Conservation (phyloP, 2,113 vertebrate species). For the Pao palembangensis region DNA sequence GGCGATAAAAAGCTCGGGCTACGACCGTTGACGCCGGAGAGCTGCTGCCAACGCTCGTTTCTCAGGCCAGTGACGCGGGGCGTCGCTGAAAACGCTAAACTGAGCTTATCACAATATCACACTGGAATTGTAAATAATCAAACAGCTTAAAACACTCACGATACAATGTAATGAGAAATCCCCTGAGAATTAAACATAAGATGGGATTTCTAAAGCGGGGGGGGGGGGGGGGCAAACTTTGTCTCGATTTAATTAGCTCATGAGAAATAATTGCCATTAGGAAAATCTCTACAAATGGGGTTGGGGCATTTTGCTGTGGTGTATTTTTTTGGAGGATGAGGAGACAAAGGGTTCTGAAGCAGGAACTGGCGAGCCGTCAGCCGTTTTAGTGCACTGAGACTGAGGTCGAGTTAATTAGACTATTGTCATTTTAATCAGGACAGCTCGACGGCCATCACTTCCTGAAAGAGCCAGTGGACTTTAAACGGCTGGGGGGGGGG, state of each 20-base stretch:
- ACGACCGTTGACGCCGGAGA: conserved; percentile 18
- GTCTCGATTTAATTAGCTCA: conserved; percentile 78
- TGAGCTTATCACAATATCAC: conserved; percentile 34
- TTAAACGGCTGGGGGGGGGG: conserved; percentile 51
- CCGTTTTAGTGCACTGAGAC: conserved; percentile 68
- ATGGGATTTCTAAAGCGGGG: conserved; percentile 27
- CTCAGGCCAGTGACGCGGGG: background rate
- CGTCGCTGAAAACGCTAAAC: conserved; percentile 12
- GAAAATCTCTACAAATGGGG: conserved; percentile 63
- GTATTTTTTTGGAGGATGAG: conserved; percentile 58
- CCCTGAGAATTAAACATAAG: conserved; percentile 42
- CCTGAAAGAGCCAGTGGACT: conserved; percentile 68
- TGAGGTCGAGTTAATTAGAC: conserved; percentile 81
- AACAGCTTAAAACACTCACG: conserved; percentile 64
- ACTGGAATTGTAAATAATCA: conserved; percentile 43
- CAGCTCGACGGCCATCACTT: conserved; percentile 66
- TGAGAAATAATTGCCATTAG: conserved; percentile 79
- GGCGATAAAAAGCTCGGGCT: conserved; percentile 31
- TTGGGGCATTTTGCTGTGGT: conserved; percentile 53
- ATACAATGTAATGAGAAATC: conserved; percentile 56
- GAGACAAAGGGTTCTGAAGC: conserved; percentile 74
- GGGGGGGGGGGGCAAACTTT: conserved; percentile 37
- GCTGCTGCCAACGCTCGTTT: background rate
- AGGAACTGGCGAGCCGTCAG: conserved; percentile 62
- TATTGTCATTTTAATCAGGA: conserved; percentile 82